A percentile compares a stretch with the other conserved stretches of the same genome.
Conservation (phyloP, 2,797 vertebrate genomes). For the Thunnus albacares region DNA sequence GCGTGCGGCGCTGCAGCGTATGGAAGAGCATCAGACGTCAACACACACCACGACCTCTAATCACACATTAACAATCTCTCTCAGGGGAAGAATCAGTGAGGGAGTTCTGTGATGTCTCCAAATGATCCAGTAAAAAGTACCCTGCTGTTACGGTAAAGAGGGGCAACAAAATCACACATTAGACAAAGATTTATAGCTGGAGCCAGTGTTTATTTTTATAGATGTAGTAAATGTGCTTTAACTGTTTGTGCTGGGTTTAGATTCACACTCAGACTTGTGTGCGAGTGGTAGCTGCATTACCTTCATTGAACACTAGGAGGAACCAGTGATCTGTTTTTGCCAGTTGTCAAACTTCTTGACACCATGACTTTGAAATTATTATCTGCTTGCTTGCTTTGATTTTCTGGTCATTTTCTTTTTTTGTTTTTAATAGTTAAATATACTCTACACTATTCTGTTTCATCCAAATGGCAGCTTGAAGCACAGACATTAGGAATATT, state of each 20-base stretch:
- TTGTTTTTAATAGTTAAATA: not conserved
- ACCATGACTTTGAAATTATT: not conserved
- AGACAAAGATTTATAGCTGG: conserved; percentile 60
- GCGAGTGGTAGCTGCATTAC: conserved; percentile 23
- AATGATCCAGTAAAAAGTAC: conserved; percentile 77
- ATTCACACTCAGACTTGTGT: conserved; percentile 5
- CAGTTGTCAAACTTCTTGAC: not conserved
- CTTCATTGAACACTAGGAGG: conserved; percentile 71
- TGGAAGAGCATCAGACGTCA: conserved; percentile 60
- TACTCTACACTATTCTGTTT: not conserved
- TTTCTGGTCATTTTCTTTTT: not conserved
- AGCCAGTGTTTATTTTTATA: conserved; percentile 59
- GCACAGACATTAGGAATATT: not conserved
- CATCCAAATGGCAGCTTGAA: not conserved
- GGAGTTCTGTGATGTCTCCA: conserved; percentile 75
- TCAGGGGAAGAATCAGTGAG: conserved; percentile 56
- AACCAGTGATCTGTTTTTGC: conserved; percentile 64
- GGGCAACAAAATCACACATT: conserved; percentile 62
- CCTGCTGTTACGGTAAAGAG: conserved; percentile 72
- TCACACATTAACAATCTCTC: conserved; percentile 75
- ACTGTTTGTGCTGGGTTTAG: conserved; percentile 47
- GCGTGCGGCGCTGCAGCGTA: conserved; percentile 50
- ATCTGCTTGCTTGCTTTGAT: not conserved
- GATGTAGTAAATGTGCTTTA: conserved; percentile 70
- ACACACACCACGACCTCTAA: conserved; percentile 73